phyloP scores from a whole-genome alignment of 2,797 vertebrate species.

The Coregonus sp. region DNA sequence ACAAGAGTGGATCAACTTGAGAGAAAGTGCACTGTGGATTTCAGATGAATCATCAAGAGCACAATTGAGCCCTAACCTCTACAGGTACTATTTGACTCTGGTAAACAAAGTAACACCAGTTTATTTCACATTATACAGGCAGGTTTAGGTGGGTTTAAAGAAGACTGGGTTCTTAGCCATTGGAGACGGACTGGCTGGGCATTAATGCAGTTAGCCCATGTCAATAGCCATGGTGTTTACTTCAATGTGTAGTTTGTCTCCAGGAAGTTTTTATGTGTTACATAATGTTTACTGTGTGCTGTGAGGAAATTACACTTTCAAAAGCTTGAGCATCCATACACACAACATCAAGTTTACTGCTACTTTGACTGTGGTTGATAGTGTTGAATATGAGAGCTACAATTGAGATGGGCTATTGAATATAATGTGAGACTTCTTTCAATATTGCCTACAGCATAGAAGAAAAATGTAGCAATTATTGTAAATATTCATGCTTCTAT shows the following conservation, averaged over 20 bases:
- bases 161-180: background rate
- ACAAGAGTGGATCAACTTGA: background rate
- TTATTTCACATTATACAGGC: no score
- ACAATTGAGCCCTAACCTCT: no score
- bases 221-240: background rate
- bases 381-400: background rate
- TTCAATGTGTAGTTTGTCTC: background rate
- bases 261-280: background rate
- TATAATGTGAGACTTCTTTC: background rate
- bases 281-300: background rate
- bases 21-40: no score
- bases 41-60: no score
- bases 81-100: no score
- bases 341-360: background rate
- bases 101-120: no score
- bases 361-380: background rate
- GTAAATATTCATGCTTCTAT: background rate
- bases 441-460: background rate
- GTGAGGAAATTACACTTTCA: background rate
- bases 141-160: background rate
- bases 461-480: background rate
- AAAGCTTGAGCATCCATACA: background rate
- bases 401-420: background rate
- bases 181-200: no score
- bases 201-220: no score